Percentiles rank a stretch among this genome's conserved stretches.
These are phyloP conservation scores for Erebia aethiops DNA, from an alignment of 2,888 invertebrate genomes.

Conservation along the genomic window DNA sequence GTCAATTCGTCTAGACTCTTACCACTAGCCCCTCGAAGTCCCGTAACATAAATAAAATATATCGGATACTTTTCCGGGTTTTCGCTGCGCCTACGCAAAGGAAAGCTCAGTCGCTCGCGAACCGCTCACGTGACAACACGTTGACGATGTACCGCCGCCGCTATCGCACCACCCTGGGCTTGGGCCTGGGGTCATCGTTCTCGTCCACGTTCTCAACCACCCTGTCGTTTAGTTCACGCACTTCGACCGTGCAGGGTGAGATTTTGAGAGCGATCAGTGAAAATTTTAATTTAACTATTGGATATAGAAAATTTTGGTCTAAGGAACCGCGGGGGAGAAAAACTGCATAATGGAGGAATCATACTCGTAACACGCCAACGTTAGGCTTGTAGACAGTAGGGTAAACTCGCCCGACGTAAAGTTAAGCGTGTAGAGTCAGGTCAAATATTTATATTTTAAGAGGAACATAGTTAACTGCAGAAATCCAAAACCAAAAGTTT, in stretches of 20 bases:
- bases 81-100: constrained; percentile 61
- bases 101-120: constrained; percentile 60
- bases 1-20: constrained; percentile 52
- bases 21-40: constrained; percentile 50
- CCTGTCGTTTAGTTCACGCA: constrained; percentile 51
- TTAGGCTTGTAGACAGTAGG: too few species aligned
- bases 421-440: neutral
- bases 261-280: constrained; percentile 64
- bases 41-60: constrained; percentile 78
- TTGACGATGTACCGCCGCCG: constrained; percentile 73
- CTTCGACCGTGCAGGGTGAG: constrained; percentile 47
- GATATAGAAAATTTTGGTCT: neutral
- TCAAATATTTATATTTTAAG: neutral
- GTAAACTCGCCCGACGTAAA: neutral
- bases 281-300: constrained; percentile 41
- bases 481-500: neutral
- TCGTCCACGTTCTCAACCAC: constrained; percentile 72
- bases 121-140: constrained; percentile 56
- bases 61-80: constrained; percentile 72
- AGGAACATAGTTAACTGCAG: neutral
- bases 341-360: neutral
- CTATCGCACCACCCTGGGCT: constrained; percentile 75
- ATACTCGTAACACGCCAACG: neutral
- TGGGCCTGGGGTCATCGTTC: constrained; percentile 73
- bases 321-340: neutral